Evolutionary conservation across 2,888 invertebrate species (phyloP).

Genomic region (Heliothis peltigera): DNA sequence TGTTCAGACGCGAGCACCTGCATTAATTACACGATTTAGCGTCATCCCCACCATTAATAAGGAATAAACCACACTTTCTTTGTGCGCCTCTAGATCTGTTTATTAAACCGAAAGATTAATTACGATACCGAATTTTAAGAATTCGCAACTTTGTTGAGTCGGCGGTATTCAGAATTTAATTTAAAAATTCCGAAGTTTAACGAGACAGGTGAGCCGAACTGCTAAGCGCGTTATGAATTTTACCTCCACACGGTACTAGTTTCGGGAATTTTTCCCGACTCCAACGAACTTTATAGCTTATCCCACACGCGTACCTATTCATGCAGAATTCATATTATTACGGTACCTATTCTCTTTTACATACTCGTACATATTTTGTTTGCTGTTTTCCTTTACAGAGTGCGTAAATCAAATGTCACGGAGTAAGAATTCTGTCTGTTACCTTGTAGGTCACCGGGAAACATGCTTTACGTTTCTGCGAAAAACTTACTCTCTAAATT

Average conservation of each 20-base stretch:
- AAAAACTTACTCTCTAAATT: constrained; percentile 26
- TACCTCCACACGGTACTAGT: constrained; percentile 80
- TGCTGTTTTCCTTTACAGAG: constrained; percentile 47
- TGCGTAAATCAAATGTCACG: constrained; percentile 63
- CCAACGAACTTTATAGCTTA: constrained; percentile 82
- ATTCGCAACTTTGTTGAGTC: constrained; percentile 86
- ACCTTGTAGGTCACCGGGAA: constrained; percentile 48
- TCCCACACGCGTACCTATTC: constrained; percentile 74
- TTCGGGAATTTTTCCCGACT: constrained; percentile 85
- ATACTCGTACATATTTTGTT: constrained; percentile 48
- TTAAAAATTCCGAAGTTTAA: constrained; percentile 89
- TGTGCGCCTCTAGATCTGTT: constrained; percentile 77
- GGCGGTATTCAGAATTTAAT: constrained; percentile 87
- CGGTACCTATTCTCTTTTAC: constrained; percentile 61
- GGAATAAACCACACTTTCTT: constrained; percentile 80
- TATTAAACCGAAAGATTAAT: constrained; percentile 87
- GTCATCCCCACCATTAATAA: constrained; percentile 85
- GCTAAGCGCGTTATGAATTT: constrained; percentile 89
- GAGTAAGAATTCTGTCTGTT: constrained; percentile 48
- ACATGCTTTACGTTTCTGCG: constrained; percentile 48
- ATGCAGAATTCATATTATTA: constrained; percentile 73
- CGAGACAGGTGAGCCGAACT: constrained; percentile 88
- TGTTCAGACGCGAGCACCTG: constrained; percentile 80
- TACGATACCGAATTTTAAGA: constrained; percentile 86
- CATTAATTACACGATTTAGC: constrained; percentile 88